phyloP scores from a whole-genome alignment of 2,797 vertebrate species.

The Sardinella longiceps region DNA sequence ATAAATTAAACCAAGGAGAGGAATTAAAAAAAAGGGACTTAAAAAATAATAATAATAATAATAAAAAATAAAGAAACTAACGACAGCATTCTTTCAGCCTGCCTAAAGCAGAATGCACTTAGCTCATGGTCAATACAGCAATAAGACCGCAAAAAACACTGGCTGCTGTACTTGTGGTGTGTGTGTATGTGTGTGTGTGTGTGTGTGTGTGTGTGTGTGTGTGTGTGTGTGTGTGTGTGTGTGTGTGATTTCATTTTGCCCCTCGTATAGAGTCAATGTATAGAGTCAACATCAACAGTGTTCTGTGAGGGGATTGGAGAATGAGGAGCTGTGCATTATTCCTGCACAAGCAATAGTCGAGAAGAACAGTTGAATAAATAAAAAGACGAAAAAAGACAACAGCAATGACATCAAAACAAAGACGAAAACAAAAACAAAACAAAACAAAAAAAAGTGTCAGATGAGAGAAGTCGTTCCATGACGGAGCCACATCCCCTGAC shows the following conservation, averaged over 20 bases:
- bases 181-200: not conserved
- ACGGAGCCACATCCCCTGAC: not conserved
- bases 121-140: conserved; percentile 23
- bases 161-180: not conserved
- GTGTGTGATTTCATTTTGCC: not conserved
- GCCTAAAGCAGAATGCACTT: conserved; percentile 36
- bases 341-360: conserved; percentile 12
- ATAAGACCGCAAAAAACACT: not conserved
- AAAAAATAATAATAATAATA: too few species aligned
- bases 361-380: conserved; percentile 17
- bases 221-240: conserved; percentile 12
- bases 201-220: not conserved
- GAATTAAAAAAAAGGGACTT: conserved; percentile 65
- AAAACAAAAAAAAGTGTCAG: not conserved
- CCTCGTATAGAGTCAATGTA: not conserved
- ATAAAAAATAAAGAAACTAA: conserved; percentile 42
- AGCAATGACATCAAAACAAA: not conserved
- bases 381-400: conserved; percentile 8
- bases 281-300: not conserved
- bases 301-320: not conserved
- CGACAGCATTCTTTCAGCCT: conserved; percentile 55
- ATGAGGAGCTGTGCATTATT: not conserved
- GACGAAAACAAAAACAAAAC: not conserved
- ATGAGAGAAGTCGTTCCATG: not conserved
- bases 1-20: conserved; percentile 63